Evolutionary conservation across 2,797 vertebrate species (phyloP), one percentile per base, ranked within the genome.

Genomic region (Nannoperca obscura): DNA sequence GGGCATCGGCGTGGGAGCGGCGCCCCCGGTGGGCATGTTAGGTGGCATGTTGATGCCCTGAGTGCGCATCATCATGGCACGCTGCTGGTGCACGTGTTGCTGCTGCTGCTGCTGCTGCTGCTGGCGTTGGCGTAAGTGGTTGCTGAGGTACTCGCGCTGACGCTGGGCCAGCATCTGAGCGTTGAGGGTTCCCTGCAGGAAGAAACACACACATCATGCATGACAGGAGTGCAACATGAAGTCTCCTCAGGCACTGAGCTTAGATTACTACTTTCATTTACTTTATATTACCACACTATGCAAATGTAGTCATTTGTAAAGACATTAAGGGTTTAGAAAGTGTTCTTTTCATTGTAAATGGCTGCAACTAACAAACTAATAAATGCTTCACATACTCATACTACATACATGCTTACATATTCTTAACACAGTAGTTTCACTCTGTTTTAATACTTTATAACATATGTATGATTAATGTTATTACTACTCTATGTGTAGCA

Each of bases 131-230:
- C 93, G 93, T 5, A 98, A 94, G 87, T 98, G 97, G 94, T 98
- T 98, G 94, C 94, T 99, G 90, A 99, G 95, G 94, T 97, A 95
- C 92, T 99, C 98, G 67, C 97, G 95, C 94, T 99, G 97, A 76
- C 96, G 95, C 92, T 99, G 98, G 1, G 97, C 97, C 91, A 97
- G 83, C 97, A 99, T 98, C 94, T 99, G 97, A 20, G 97, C 95
- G 1, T 97, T 99, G 90, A 99, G 96, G 71, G 96, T 94, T 89
- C 96, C 97, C 98, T 99, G 87, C 8, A 44, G 66, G 40, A 52
- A 22, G 15, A 73, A 44, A 34, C 14, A 36, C n/a, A n/a, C n/a
- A n/a, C n/a, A n/a, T n/a, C n/a, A n/a, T n/a, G n/a, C n/a, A n/a
- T n/a, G n/a, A n/a, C n/a, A n/a, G 8, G 30, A 34, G 30, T 0